These are phyloP conservation scores for Salvelinus sp. DNA, from an alignment of 2,113 vertebrate genomes.

Conservation along the genomic window DNA sequence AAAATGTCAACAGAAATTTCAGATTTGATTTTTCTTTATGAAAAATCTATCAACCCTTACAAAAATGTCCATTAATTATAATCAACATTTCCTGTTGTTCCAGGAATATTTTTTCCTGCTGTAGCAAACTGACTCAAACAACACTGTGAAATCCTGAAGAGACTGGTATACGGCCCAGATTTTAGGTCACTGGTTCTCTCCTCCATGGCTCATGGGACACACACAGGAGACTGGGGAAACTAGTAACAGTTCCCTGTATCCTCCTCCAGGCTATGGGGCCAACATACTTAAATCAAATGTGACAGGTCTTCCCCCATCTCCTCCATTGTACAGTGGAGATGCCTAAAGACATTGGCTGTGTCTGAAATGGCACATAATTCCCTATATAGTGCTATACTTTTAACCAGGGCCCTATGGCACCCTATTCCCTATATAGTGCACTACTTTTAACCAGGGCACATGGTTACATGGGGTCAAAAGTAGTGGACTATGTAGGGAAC, in stretches of 20 bases:
- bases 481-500: too few species aligned
- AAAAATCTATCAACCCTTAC: too few species aligned
- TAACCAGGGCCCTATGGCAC: too few species aligned
- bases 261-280: slow-evolving; percentile 54
- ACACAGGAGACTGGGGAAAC: slow-evolving; percentile 16
- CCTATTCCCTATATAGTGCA: too few species aligned
- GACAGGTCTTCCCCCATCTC: slow-evolving; percentile 48
- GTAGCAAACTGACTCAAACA: background rate
- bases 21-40: background rate
- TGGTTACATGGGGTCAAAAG: too few species aligned
- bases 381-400: too few species aligned
- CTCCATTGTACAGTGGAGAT: slow-evolving; percentile 47
- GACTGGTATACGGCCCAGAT: background rate
- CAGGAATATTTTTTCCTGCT: too few species aligned
- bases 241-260: slow-evolving; percentile 25
- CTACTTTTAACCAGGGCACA: too few species aligned
- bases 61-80: too few species aligned
- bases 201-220: slow-evolving; percentile 29
- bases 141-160: background rate
- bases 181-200: slow-evolving; percentile 11
- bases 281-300: slow-evolving; percentile 58
- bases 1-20: background rate
- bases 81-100: too few species aligned
- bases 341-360: slow-evolving; percentile 38
- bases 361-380: too few species aligned